A percentile compares a stretch with the other conserved stretches of the same genome.
Conservation (phyloP, 2,113 vertebrate species). For the Chloebia gouldiae region DNA sequence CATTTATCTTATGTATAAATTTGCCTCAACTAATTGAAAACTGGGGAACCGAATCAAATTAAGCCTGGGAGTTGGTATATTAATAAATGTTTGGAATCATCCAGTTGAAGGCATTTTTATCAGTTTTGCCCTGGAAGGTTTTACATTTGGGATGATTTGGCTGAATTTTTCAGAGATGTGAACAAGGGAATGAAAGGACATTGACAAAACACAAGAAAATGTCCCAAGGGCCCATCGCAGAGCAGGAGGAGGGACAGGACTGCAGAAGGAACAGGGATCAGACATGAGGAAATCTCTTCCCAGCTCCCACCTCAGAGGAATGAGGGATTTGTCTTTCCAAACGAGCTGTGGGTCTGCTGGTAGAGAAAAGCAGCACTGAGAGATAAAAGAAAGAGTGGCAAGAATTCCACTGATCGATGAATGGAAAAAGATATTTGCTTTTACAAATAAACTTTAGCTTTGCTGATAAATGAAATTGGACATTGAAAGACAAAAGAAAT, state of each 20-base stretch:
- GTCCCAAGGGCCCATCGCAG: not conserved
- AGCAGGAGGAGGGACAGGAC: not conserved
- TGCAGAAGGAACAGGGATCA: not conserved
- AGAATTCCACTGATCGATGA: too few species aligned
- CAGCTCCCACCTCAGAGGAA: too few species aligned
- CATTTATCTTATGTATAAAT: not conserved
- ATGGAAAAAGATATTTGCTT: too few species aligned
- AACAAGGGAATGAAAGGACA: not conserved
- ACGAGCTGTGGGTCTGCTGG: too few species aligned
- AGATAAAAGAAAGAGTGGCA: too few species aligned
- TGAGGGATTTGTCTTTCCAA: not conserved
- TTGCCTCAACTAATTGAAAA: not conserved
- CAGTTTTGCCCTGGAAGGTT: not conserved
- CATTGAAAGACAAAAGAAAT: too few species aligned
- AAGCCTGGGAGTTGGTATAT: not conserved
- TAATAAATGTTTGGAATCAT: not conserved
- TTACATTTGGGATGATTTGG: not conserved
- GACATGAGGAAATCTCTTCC: not conserved
- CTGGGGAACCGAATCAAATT: not conserved
- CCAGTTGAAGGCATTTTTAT: not conserved
- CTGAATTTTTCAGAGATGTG: not conserved
- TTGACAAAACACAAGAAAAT: not conserved
- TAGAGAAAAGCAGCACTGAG: not conserved
- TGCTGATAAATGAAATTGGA: too few species aligned
- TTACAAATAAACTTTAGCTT: too few species aligned